These are phyloP conservation scores for Agriotes lineatus DNA, from an alignment of 2,888 invertebrate genomes.

Conservation along the genomic window DNA sequence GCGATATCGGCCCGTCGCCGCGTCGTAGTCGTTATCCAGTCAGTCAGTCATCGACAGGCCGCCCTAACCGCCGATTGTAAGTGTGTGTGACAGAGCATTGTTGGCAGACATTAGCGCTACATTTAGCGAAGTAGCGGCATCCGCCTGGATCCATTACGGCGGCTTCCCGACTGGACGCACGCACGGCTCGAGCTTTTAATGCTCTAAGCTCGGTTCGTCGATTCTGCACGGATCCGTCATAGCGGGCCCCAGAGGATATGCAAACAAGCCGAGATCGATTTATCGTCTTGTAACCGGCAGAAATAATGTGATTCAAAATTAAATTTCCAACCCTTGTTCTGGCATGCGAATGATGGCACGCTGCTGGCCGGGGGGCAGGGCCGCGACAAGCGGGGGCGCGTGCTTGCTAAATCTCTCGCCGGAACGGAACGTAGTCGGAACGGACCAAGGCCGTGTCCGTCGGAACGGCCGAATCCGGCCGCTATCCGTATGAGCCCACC, in stretches of 20 bases:
- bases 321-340: conserved; percentile 60
- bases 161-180: conserved; percentile 48
- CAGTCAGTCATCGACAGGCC: not conserved
- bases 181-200: conserved; percentile 43
- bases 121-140: conserved; percentile 43
- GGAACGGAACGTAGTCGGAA: conserved; percentile 37
- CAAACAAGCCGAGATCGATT: conserved; percentile 58
- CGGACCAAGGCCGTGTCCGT: conserved; percentile 8
- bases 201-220: conserved; percentile 39
- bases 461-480: not conserved
- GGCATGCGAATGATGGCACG: conserved; percentile 60
- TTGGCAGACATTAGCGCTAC: conserved; percentile 37
- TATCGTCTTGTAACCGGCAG: conserved; percentile 61
- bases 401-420: conserved; percentile 45
- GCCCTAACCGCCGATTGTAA: not conserved
- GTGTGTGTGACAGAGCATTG: conserved; percentile 35
- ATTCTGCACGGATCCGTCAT: conserved; percentile 40
- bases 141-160: conserved; percentile 47
- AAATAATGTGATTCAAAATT: conserved; percentile 64
- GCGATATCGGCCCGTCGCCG: conserved; percentile 2
- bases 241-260: conserved; percentile 48
- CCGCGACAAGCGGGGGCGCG: conserved; percentile 44
- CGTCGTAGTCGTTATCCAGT: not conserved
- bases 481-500: not conserved
- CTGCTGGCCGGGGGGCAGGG: conserved; percentile 53